phyloP scores from a whole-genome alignment of 2,888 invertebrate genomes.

The Deilephila elpenor region DNA sequence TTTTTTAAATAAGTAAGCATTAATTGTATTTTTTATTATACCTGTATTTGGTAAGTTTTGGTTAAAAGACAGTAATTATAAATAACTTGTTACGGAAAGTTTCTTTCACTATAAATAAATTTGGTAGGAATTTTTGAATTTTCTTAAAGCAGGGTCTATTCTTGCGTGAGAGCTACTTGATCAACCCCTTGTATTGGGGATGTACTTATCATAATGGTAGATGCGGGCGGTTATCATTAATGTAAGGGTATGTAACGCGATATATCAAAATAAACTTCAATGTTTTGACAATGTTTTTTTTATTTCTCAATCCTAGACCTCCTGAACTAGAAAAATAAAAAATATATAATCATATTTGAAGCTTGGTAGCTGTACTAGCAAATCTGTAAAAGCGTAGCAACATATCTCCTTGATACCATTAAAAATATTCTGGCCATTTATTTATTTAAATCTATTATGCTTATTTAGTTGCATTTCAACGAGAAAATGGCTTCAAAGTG shows the following conservation, averaged over 20 bases:
- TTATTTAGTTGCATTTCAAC: too few species aligned
- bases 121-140: slow-evolving; percentile 1
- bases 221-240: slow-evolving; percentile 13
- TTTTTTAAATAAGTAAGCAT: slow-evolving; percentile 7
- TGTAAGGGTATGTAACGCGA: slow-evolving; percentile 21
- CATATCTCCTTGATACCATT: too few species aligned
- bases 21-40: not conserved
- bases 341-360: too few species aligned
- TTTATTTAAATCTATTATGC: too few species aligned
- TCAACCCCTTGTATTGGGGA: not conserved
- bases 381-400: too few species aligned
- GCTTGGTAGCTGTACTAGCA: too few species aligned
- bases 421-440: too few species aligned
- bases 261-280: slow-evolving; percentile 21
- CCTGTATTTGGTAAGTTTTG: not conserved
- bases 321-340: too few species aligned
- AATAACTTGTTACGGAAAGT: not conserved
- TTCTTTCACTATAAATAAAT: not conserved
- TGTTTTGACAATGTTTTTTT: slow-evolving; percentile 2
- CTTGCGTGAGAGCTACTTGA: slow-evolving; percentile 10
- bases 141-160: slow-evolving; percentile 9
- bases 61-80: slow-evolving; percentile 8
- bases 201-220: slow-evolving; percentile 20
- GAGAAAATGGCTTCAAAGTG: not conserved
- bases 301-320: not conserved